Evolutionary conservation across 1,140 invertebrate species (phyloP), one percentile per base, ranked within the genome.

Genomic region (Coboldia fuscipes): DNA sequence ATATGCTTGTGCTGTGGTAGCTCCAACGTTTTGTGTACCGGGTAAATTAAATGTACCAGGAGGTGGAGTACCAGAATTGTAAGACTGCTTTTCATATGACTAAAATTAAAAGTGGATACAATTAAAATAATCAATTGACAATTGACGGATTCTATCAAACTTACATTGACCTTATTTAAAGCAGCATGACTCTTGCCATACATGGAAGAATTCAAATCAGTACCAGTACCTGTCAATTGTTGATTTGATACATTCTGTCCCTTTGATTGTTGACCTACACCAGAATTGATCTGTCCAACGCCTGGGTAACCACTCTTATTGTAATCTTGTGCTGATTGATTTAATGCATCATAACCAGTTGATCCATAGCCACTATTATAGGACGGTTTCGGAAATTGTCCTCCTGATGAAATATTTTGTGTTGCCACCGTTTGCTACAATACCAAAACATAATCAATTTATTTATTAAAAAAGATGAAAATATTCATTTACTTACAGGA

Each of bases 41-140:
- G 72, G 63, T 42, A 82, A 53, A 37, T 70, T 72, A 51, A 81
- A 83, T n/a, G n/a, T n/a, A n/a, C n/a, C n/a, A 21, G 80, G 78
- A 19, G 78, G 79, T 17, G 80, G 79, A 23, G 79, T 83, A 34
- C 72, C 76, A 30, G 76, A 77, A 53, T 81, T 78, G 58, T 81
- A 82, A 45, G 71, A 74, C 51, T 78, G 75, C 58, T 84, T 84
- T 39, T 84, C 79, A 51, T 81, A 83, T 3, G 76, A 78, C 78
- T 84, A 53, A 14, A 64, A 59, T 40, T 44, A 43, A 42, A 40
- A 36, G 36, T 42, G 34, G 40, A 43, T 17, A 36, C 30, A 40
- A 23, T 9, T 26, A 33, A 29, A 24, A 4, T 27, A 15, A 26
- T 34, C 24, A 30, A 36, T 13, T 8, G 24, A 21, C 14, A 32